phyloP scores from a whole-genome alignment of 1,140 invertebrate genomes.

The Sinonovacula constricta region DNA sequence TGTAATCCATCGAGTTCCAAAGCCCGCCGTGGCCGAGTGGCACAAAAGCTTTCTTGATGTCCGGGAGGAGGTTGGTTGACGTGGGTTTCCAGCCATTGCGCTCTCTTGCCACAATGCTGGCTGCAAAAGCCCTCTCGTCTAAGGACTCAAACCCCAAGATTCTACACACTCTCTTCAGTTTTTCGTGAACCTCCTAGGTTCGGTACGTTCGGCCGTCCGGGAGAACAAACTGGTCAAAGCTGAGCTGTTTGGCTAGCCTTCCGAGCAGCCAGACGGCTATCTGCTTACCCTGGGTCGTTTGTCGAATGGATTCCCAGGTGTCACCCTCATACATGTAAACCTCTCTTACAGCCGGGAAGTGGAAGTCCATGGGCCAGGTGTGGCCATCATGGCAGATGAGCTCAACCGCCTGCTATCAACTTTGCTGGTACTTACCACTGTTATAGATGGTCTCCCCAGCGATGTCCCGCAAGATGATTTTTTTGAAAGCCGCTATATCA shows the following conservation, averaged over 20 bases:
- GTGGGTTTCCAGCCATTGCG: slow-evolving; percentile 41
- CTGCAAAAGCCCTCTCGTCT: slow-evolving; percentile 16
- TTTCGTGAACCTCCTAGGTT: slow-evolving; percentile 25
- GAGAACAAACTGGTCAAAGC: slow-evolving; percentile 46
- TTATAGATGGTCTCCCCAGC: no score
- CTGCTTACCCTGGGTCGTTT: slow-evolving; percentile 20
- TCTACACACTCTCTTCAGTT: background rate
- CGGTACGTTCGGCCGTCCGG: slow-evolving; percentile 33
- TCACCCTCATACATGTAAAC: slow-evolving; percentile 23
- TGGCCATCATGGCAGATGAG: no score
- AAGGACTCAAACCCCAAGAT: background rate
- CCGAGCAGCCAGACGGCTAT: slow-evolving; percentile 27
- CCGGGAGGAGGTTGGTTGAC: slow-evolving; percentile 24
- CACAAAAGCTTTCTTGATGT: slow-evolving; percentile 42
- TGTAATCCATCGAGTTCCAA: slow-evolving; percentile 38
- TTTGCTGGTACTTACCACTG: no score
- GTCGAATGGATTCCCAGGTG: slow-evolving; percentile 18
- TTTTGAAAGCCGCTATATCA: no score
- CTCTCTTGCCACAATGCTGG: slow-evolving; percentile 24
- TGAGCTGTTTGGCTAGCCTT: background rate
- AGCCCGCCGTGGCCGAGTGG: slow-evolving; percentile 37
- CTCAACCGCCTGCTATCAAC: no score
- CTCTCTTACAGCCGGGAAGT: no score
- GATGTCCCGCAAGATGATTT: no score
- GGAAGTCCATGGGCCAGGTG: no score